These are phyloP conservation scores for Sus cebifrons DNA, from an alignment of 2,797 vertebrate species.

Conservation along the genomic window DNA sequence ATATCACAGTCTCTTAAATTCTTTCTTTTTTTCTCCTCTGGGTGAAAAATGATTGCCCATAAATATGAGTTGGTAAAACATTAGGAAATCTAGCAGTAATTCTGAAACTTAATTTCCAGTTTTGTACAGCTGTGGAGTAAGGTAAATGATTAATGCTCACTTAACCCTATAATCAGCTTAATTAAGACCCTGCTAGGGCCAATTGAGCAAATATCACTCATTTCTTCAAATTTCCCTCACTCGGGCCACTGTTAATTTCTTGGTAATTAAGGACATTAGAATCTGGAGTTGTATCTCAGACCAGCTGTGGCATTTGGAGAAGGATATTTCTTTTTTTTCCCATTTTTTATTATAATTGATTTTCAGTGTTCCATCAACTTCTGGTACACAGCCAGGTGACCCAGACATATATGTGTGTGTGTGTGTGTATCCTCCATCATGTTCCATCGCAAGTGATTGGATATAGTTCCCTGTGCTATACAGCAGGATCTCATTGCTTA, in stretches of 20 bases:
- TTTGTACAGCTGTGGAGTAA: conserved; percentile 76
- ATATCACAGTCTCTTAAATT: conserved; percentile 50
- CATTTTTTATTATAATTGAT: too few species aligned
- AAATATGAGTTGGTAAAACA: conserved; percentile 50
- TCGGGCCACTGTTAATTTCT: conserved; percentile 69
- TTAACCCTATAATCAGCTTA: conserved; percentile 80
- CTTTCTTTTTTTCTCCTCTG: neutral
- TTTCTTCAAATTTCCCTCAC: conserved; percentile 45
- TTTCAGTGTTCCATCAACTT: too few species aligned
- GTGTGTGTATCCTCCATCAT: too few species aligned
- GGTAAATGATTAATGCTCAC: conserved; percentile 78
- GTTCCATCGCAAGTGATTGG: too few species aligned
- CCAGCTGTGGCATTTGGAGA: neutral
- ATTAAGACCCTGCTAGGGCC: conserved; percentile 80
- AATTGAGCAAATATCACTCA: conserved; percentile 81
- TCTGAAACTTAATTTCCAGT: conserved; percentile 60
- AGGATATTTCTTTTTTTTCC: neutral
- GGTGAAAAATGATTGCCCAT: neutral
- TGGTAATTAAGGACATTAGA: conserved; percentile 55
- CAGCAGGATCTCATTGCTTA: too few species aligned
- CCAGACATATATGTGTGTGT: too few species aligned
- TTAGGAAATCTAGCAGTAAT: neutral
- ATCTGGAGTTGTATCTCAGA: neutral
- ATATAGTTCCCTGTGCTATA: too few species aligned
- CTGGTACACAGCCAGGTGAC: too few species aligned